These are phyloP conservation scores for Lycodopsis pacificus DNA, from an alignment of 2,797 vertebrate species.

Conservation along the genomic window DNA sequence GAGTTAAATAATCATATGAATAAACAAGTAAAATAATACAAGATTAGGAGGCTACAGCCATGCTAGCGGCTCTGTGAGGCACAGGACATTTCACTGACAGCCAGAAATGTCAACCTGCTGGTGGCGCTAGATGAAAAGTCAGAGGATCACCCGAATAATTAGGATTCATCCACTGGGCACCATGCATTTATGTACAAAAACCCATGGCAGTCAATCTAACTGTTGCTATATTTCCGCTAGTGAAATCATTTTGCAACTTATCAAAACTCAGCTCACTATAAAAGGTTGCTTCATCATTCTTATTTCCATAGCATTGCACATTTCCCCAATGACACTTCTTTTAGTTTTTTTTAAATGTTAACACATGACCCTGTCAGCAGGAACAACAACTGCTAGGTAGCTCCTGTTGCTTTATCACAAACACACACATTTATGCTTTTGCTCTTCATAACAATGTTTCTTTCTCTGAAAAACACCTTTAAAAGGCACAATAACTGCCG, in stretches of 20 bases:
- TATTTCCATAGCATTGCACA: not conserved
- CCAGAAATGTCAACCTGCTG: not conserved
- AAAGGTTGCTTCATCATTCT: constrained; percentile 5
- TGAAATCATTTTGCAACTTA: not conserved
- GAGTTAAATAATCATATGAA: constrained; percentile 11
- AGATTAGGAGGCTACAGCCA: not conserved
- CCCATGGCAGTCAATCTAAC: too few species aligned
- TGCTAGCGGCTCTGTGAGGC: not conserved
- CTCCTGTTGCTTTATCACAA: not conserved
- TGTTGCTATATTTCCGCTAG: not conserved
- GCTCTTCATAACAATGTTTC: not conserved
- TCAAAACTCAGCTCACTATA: not conserved
- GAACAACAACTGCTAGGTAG: not conserved
- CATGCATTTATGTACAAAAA: not conserved
- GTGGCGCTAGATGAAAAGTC: not conserved
- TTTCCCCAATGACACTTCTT: not conserved
- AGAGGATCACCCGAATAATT: not conserved
- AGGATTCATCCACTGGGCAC: not conserved
- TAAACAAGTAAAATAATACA: constrained; percentile 13
- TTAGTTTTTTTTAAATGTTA: too few species aligned
- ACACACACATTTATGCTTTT: not conserved
- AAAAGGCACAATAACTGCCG: not conserved
- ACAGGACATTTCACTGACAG: not conserved
- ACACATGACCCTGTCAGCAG: not conserved
- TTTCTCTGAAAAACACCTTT: not conserved